Evolutionary conservation across 1,140 invertebrate genomes (phyloP).

Genomic region (Zaprionus capensis): DNA sequence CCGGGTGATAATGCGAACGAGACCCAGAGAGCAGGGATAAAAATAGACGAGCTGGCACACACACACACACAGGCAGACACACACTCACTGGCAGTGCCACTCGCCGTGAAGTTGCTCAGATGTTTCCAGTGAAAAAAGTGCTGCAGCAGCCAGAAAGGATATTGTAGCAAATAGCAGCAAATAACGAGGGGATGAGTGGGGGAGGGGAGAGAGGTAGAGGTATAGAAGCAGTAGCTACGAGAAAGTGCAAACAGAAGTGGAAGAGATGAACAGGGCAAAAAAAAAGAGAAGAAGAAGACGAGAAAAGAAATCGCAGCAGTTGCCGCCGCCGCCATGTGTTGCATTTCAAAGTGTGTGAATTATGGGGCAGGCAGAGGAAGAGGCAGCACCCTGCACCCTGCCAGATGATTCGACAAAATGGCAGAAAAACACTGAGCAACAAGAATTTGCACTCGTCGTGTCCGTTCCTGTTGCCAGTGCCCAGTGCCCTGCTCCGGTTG

Average conservation of each 20-base stretch:
- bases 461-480: too few relatives aligned
- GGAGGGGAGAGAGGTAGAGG: conserved; percentile 26
- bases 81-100: not conserved
- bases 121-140: conserved; percentile 20
- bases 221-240: not conserved
- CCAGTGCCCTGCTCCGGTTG: not conserved
- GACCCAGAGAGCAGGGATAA: conserved; percentile 54
- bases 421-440: conserved; percentile 29
- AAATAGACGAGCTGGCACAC: conserved; percentile 60
- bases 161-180: conserved; percentile 71
- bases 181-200: conserved; percentile 24
- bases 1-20: conserved; percentile 71
- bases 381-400: conserved; percentile 18
- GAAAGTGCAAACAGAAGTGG: conserved; percentile 34
- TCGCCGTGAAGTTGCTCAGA: conserved; percentile 22
- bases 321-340: conserved; percentile 69
- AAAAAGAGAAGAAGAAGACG: not conserved
- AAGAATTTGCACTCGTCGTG: conserved; percentile 25
- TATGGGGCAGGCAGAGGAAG: conserved; percentile 47
- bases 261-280: not conserved
- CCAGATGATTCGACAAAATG: conserved; percentile 72
- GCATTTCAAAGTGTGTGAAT: conserved; percentile 80
- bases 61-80: not conserved
- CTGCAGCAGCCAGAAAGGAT: conserved; percentile 55
- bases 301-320: conserved; percentile 43